phyloP scores from a whole-genome alignment of 2,797 vertebrate genomes.

The Rhabdomys pumilio region DNA sequence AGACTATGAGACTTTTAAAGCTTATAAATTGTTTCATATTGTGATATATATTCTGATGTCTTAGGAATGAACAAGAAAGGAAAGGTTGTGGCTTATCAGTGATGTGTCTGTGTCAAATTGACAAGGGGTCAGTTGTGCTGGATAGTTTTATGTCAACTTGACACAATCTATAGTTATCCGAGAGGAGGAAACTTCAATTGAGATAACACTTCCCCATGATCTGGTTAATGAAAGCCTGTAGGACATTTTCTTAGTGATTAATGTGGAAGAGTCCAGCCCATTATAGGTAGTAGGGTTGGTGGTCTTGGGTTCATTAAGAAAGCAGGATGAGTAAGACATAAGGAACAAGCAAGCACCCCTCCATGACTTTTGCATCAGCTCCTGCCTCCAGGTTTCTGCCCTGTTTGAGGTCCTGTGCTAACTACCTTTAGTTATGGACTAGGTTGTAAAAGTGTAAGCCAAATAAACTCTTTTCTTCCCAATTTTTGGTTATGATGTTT shows the following conservation, averaged over 20 bases:
- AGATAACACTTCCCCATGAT: not conserved
- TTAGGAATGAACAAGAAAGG: not conserved
- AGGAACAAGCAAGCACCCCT: not conserved
- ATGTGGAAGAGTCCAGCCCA: not conserved
- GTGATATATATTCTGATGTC: not conserved
- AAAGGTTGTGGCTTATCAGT: not conserved
- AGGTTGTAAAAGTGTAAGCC: not conserved
- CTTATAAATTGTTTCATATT: not conserved
- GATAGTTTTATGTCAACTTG: not conserved
- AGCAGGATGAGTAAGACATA: not conserved
- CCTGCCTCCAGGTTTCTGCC: not conserved
- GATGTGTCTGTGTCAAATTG: not conserved
- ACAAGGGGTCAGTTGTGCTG: not conserved
- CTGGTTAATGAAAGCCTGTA: not conserved
- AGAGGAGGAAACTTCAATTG: no score
- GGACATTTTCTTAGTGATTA: not conserved
- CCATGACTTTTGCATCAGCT: not conserved
- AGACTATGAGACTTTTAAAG: not conserved
- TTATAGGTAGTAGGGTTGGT: not conserved
- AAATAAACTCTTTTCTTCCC: not conserved
- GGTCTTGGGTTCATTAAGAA: not conserved
- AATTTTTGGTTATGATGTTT: not conserved
- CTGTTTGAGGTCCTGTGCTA: not conserved
- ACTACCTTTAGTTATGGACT: not conserved
- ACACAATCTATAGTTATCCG: not conserved